Percentiles rank a stretch among this genome's conserved stretches.
Evolutionary conservation across 2,888 invertebrate genomes (phyloP).

Genomic region (Rhamnusium bicolor): DNA sequence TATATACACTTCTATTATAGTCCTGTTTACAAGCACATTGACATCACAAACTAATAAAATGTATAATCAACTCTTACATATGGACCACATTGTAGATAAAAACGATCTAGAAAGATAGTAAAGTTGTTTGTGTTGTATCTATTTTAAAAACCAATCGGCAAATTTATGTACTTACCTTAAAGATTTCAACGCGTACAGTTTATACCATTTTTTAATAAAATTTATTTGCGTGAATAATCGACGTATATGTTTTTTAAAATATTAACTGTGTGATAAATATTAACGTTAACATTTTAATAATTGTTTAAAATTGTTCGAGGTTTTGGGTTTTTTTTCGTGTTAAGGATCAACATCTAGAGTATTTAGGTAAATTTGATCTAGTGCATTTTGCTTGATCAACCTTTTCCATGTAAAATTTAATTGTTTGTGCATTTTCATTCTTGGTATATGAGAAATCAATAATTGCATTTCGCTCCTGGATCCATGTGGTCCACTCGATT

Average conservation of each 20-base stretch:
- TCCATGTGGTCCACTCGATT: no score
- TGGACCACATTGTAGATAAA: not conserved
- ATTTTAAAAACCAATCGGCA: not conserved
- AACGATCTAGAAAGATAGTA: not conserved
- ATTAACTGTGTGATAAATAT: no score
- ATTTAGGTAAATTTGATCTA: no score
- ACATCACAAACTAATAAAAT: not conserved
- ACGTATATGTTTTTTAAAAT: not conserved
- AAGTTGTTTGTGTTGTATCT: not conserved
- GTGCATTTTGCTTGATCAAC: no score
- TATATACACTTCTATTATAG: not conserved
- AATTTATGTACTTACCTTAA: not conserved
- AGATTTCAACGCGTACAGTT: not conserved
- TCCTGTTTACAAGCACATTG: not conserved
- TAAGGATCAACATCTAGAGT: no score
- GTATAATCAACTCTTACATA: not conserved
- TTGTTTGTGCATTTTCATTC: no score
- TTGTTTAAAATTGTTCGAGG: no score
- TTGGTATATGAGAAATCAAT: no score
- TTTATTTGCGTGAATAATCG: not conserved
- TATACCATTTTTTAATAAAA: not conserved
- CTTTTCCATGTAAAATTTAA: no score
- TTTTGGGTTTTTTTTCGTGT: no score
- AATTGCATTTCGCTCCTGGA: no score
- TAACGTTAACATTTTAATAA: no score